phyloP scores from a whole-genome alignment of 2,888 invertebrate genomes.

The Erebia palarica region DNA sequence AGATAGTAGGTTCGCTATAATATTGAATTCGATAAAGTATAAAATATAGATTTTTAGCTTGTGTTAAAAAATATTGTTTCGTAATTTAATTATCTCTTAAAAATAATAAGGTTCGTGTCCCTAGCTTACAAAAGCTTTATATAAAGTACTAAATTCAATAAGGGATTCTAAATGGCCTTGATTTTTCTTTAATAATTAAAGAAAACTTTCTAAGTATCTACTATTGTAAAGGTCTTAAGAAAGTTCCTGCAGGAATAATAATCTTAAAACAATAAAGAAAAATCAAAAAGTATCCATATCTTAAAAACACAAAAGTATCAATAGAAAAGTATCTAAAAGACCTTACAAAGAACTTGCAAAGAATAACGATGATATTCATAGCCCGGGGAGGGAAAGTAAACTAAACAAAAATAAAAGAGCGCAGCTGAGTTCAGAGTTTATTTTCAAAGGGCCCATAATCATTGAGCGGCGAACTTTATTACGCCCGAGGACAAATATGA shows the following conservation, averaged over 20 bases:
- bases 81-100: too few species aligned
- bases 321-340: slow-evolving; percentile 51
- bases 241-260: neutral
- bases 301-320: slow-evolving; percentile 54
- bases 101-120: too few species aligned
- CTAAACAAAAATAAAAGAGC: slow-evolving; percentile 72
- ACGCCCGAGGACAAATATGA: slow-evolving; percentile 53
- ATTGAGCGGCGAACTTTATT: slow-evolving; percentile 70
- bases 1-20: neutral
- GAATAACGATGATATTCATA: slow-evolving; percentile 69
- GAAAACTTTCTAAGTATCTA: neutral
- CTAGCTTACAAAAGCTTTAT: too few species aligned
- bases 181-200: too few species aligned
- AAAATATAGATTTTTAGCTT: too few species aligned
- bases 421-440: slow-evolving; percentile 68
- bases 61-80: too few species aligned
- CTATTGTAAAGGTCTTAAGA: neutral
- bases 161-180: too few species aligned
- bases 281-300: slow-evolving; percentile 1
- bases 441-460: slow-evolving; percentile 74
- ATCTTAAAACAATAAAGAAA: slow-evolving; percentile 16
- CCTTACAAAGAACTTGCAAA: slow-evolving; percentile 55
- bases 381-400: slow-evolving; percentile 61
- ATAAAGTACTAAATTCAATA: too few species aligned
- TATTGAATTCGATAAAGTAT: too few species aligned